Percentiles rank a stretch among this genome's conserved stretches.
Evolutionary conservation across 1,140 invertebrate species (phyloP).

Genomic region (Euura saliciscinereae): DNA sequence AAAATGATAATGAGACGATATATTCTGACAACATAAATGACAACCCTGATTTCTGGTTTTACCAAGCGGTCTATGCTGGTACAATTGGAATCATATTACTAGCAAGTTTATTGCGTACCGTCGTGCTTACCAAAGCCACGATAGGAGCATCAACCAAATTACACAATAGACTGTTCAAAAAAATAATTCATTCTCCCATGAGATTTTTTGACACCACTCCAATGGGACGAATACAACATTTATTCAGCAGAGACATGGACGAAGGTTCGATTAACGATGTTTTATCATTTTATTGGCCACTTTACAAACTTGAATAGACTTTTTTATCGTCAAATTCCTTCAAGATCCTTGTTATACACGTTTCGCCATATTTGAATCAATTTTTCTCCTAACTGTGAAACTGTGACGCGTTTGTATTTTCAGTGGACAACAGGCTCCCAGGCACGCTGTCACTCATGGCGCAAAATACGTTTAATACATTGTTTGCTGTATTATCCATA

Average conservation of each 20-base stretch:
- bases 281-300: not conserved
- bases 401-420: constrained; percentile 38
- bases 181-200: constrained; percentile 63
- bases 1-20: constrained; percentile 42
- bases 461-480: constrained; percentile 63
- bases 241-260: constrained; percentile 72
- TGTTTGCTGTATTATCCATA: constrained; percentile 65
- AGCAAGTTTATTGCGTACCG: constrained; percentile 63
- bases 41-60: constrained; percentile 61
- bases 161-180: constrained; percentile 65
- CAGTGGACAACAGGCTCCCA: constrained; percentile 72
- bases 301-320: constrained; percentile 13
- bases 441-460: constrained; percentile 66
- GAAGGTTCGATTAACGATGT: constrained; percentile 55
- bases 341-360: too few relatives aligned
- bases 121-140: constrained; percentile 64
- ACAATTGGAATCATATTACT: constrained; percentile 62
- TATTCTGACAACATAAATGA: constrained; percentile 51
- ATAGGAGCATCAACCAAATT: constrained; percentile 68
- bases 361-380: not conserved
- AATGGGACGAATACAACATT: constrained; percentile 67
- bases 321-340: not conserved
- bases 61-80: constrained; percentile 61
- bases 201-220: constrained; percentile 70
- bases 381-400: constrained; percentile 11